Base-by-base conservation (phyloP, 2,797 vertebrate species). In the Miichthys miiuy region DNA sequence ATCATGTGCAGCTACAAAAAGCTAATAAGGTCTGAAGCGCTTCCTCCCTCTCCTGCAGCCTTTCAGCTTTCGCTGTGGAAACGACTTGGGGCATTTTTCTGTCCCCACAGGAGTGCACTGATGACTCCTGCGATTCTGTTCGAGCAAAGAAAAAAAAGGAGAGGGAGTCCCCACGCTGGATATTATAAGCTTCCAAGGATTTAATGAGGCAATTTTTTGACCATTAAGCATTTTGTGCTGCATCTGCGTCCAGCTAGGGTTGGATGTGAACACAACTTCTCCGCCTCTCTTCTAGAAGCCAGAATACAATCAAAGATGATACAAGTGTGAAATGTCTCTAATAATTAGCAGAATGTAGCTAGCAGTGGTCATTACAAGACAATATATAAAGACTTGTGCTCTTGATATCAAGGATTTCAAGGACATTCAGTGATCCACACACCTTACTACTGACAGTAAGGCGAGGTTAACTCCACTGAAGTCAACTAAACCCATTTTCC, bases 11-110 rank as follows among this genome's bases (percentile, higher is more conserved):
- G 71, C 76, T n/a, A 76, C 51, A 62, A 56, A 60, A 50, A 77
- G 70, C 68, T 67, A 78, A 81, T 68, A 62, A 60, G 68, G 62
- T 77, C 73, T 82, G 58, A 79, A 80, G 57, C 1, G 8, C 46
- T 60, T 74, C 74, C 66, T 77, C 61, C 34, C 50, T 58, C 48
- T 0, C 42, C 70, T 64, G 41, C 18, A 57, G 52, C 21, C 56
- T n/a, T 72, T 67, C 30, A 65, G 65, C 21, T 64, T 64, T 14
- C 2, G 1, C 21, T 18, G 7, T 67, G 48, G 44, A 73, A 62
- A 62, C 6, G 1, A 78, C 71, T 77, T 41, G 0, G 20, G 25
- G 75, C 3, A 3, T 3, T 64, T 50, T 66, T 72, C 51, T 72
- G 62, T 68, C 68, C 46, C 38, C 4, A 17, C 17, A n/a, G 81